Evolutionary conservation across 2,797 vertebrate species (phyloP).

Genomic region (Enteromius fasciolatus): DNA sequence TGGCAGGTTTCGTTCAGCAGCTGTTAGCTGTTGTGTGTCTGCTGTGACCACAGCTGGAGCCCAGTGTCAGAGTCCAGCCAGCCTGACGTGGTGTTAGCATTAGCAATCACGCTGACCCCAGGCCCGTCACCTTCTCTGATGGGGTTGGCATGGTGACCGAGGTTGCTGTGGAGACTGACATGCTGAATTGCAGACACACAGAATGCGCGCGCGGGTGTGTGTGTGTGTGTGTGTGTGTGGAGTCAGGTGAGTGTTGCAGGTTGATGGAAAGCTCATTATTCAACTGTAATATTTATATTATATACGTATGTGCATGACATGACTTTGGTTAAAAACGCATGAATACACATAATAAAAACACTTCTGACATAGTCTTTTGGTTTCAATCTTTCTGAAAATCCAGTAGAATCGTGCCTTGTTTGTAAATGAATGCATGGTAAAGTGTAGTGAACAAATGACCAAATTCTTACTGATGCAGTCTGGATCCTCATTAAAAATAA

Average conservation of each 20-base stretch:
- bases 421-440: too few relatives aligned
- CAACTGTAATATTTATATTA: background rate
- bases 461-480: too few relatives aligned
- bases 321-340: too few relatives aligned
- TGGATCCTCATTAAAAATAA: background rate
- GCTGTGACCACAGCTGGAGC: constrained; percentile 5
- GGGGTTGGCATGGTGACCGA: constrained; percentile 34
- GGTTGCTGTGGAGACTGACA: constrained; percentile 36
- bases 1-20: constrained; percentile 6
- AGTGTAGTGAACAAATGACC: too few relatives aligned
- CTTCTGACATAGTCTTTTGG: too few relatives aligned
- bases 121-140: constrained; percentile 31
- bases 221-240: background rate
- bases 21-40: constrained; percentile 18
- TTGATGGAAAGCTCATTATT: background rate
- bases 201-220: background rate
- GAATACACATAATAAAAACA: background rate
- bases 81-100: constrained; percentile 10
- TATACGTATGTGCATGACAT: background rate
- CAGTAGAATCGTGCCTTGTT: too few relatives aligned
- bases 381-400: too few relatives aligned
- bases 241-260: background rate
- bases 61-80: constrained; percentile 24
- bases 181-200: constrained; percentile 21
- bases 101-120: constrained; percentile 12